Evolutionary conservation across 2,797 vertebrate species (phyloP), one percentile per base, ranked within the genome.

Genomic region (Pseudochromis fuscus): DNA sequence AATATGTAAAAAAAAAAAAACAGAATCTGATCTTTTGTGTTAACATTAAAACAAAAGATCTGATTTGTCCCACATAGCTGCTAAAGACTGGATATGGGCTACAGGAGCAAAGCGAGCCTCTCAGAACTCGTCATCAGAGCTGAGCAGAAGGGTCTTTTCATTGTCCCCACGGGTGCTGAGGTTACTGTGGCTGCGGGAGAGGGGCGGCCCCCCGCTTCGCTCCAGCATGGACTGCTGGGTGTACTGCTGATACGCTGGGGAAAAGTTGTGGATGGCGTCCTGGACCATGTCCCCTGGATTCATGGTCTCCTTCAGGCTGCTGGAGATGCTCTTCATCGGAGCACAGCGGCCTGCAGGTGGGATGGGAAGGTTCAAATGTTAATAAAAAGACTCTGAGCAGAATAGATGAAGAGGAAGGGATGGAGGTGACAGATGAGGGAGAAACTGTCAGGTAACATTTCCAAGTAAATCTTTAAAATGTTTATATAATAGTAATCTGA

Each of bases 321-420:
- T 99, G 76, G 97, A 99, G 91, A 99, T 99, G 93, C 98, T 99
- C 93, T 99, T 98, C 98, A 99, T 99, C 11, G 98, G 97, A 73
- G 97, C 98, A 4, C 97, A 97, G 87, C 95, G 97, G 82, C 98
- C 98, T 99, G 92, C 18, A 33, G 7, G 60, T 30, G 52, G n/a
- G 12, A 31, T 3, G 13, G 40, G 3, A 51, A 21, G 8, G 35
- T 33, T 19, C 1, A 40, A 37, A 49, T n/a, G 23, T 75, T 50
- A 71, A 25, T 35, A 9, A n/a, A 18, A 3, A 65, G 19, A 49
- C 11, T 28, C 5, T 31, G 21, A 53, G 25, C n/a, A 8, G 7
- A 5, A 23, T 5, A 30, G 24, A 51, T 3, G 1, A 31, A 24
- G 37, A 55, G 11, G 50, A 27, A 30, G 13, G 1, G 30, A 44